A percentile compares a stretch with the other conserved stretches of the same genome.
These are phyloP conservation scores for Drosophila silvestris DNA, from an alignment of 2,888 invertebrate species.

Conservation along the genomic window DNA sequence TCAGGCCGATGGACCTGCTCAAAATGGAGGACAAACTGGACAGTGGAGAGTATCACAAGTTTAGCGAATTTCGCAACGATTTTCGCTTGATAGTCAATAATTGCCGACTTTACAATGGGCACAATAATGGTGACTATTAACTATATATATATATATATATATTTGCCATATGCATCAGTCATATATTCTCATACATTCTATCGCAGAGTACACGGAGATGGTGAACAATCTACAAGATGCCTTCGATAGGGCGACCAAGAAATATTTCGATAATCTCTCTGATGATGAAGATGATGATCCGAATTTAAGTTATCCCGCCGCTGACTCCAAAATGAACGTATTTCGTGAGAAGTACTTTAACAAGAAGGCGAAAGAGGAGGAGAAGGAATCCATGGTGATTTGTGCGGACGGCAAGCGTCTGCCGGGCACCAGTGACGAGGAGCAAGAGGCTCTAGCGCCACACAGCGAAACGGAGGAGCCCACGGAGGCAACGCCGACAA, in stretches of 20 bases:
- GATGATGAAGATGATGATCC: constrained; percentile 94
- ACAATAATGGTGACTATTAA: constrained; percentile 88
- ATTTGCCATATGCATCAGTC: not conserved
- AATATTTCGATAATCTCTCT: constrained; percentile 92
- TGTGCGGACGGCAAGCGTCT: constrained; percentile 37
- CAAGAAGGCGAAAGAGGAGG: constrained; percentile 82
- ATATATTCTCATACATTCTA: not conserved
- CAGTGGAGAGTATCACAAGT: constrained; percentile 91
- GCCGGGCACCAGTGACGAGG: constrained; percentile 48
- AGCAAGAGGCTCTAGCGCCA: constrained; percentile 15
- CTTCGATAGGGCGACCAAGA: constrained; percentile 92
- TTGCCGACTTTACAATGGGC: constrained; percentile 96
- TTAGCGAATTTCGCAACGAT: constrained; percentile 93
- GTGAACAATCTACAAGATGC: constrained; percentile 91
- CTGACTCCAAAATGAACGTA: constrained; percentile 85
- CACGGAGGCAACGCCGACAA: constrained; percentile 3
- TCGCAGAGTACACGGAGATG: constrained; percentile 71
- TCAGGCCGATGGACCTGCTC: constrained; percentile 93
- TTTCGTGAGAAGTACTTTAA: constrained; percentile 85
- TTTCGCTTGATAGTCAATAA: constrained; percentile 97
- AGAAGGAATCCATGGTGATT: constrained; percentile 41
- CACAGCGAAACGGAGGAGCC: constrained; percentile 40
- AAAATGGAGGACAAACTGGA: constrained; percentile 95
- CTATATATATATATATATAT: not conserved
- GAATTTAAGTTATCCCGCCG: constrained; percentile 88